Evolutionary conservation across 2,113 vertebrate species (phyloP).

Genomic region (Argyrosomus japonicus): DNA sequence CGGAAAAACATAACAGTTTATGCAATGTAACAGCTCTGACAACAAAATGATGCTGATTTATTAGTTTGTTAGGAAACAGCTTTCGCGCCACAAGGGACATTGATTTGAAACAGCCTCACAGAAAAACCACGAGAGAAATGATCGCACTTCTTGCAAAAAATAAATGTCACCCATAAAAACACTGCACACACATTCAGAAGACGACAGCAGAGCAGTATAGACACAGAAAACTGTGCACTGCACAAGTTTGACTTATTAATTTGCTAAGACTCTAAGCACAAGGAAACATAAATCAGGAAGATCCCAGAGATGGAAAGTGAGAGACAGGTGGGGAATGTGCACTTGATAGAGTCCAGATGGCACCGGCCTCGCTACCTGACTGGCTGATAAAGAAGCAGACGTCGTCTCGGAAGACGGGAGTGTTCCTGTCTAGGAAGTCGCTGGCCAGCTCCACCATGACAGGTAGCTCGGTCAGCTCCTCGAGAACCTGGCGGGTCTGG

Average conservation of each 20-base stretch:
- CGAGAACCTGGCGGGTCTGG: conserved; percentile 97
- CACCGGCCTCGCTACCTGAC: conserved; percentile 86
- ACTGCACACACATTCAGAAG: not conserved
- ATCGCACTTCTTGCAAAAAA: not conserved
- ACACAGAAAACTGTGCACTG: conserved; percentile 1
- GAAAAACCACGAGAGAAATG: conserved; percentile 16
- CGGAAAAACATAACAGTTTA: conserved; percentile 19
- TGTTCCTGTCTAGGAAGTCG: conserved; percentile 98
- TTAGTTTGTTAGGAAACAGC: conserved; percentile 25
- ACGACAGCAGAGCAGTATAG: not conserved
- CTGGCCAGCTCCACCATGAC: conserved; percentile 99
- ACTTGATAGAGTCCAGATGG: conserved; percentile 28
- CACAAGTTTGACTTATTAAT: not conserved
- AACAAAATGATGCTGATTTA: conserved; percentile 31
- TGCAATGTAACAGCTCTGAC: conserved; percentile 5
- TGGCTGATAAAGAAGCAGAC: conserved; percentile 99
- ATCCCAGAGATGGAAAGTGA: conserved; percentile 18
- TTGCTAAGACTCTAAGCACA: not conserved
- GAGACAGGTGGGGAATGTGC: conserved; percentile 33
- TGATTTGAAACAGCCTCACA: conserved; percentile 31
- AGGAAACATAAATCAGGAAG: conserved; percentile 20
- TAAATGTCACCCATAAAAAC: not conserved
- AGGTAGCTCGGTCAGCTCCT: conserved; percentile 95
- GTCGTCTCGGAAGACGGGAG: conserved; percentile 96
- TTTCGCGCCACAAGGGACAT: conserved; percentile 1